Percentiles rank a stretch among this genome's conserved stretches.
Conservation (phyloP, 2,888 invertebrate genomes). For the Cryptocheilus praepositus region DNA sequence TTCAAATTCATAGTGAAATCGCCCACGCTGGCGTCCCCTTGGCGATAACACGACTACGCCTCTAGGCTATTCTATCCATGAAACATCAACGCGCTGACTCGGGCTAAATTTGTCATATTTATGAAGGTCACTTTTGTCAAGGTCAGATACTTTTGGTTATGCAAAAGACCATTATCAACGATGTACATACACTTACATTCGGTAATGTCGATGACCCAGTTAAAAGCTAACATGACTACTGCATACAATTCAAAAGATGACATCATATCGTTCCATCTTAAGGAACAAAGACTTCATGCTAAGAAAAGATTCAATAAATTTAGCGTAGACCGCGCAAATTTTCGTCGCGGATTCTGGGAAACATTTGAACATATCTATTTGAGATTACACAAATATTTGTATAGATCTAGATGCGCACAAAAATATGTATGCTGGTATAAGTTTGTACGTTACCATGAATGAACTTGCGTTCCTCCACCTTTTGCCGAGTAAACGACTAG, state of each 20-base stretch:
- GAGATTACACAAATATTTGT: constrained; percentile 18
- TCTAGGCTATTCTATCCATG: no score
- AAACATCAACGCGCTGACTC: no score
- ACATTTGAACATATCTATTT: no score
- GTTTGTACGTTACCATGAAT: background rate
- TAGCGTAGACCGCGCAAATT: no score
- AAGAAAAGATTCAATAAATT: constrained; percentile 18
- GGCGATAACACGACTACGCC: no score
- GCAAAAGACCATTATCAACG: constrained; percentile 19
- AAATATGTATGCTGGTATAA: no score
- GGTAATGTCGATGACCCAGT: constrained; percentile 36
- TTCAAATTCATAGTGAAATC: no score
- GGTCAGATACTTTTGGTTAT: constrained; percentile 20
- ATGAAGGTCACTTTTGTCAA: constrained; percentile 6
- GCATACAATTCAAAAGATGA: constrained; percentile 21
- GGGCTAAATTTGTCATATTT: no score
- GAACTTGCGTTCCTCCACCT: background rate
- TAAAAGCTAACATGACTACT: constrained; percentile 1
- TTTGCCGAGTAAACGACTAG: no score
- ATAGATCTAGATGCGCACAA: no score
- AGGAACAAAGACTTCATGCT: constrained; percentile 8
- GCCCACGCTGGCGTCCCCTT: no score
- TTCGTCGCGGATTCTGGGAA: no score
- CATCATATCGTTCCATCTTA: constrained; percentile 14
- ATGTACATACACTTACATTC: constrained; percentile 7